Percentiles rank a stretch among this genome's conserved stretches.
These are phyloP conservation scores for Pollicipes pollicipes DNA, from an alignment of 1,140 invertebrate species.

Conservation along the genomic window DNA sequence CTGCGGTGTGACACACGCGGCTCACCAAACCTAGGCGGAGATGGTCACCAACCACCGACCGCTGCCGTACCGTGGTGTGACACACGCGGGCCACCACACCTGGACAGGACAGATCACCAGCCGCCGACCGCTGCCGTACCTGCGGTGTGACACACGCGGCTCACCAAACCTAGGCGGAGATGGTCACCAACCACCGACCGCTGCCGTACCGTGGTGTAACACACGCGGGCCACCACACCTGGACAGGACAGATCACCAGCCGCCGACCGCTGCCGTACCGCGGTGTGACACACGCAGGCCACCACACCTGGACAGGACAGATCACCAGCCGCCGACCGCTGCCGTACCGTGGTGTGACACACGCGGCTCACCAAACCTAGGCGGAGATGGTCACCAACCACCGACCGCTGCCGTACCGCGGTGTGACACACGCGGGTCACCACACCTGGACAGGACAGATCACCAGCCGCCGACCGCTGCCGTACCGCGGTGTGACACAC, in stretches of 20 bases:
- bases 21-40: neutral
- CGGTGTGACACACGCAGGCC: neutral
- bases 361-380: neutral
- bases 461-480: no score
- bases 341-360: constrained; percentile 12
- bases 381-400: neutral
- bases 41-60: no score
- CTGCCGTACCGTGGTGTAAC: constrained; percentile 13
- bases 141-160: constrained; percentile 3
- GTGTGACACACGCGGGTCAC: no score
- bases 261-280: constrained; percentile 11
- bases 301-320: constrained; percentile 1
- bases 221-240: neutral
- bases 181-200: no score
- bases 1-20: constrained; percentile 6
- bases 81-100: neutral
- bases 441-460: no score
- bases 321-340: neutral
- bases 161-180: neutral
- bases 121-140: constrained; percentile 11
- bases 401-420: no score
- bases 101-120: constrained; percentile 2
- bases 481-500: constrained; percentile 11
- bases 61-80: constrained; percentile 13
- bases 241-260: constrained; percentile 3